Percentiles rank a stretch among this genome's conserved stretches.
Evolutionary conservation across 2,888 invertebrate species (phyloP).

Genomic region (Dermolepida albohirtum): DNA sequence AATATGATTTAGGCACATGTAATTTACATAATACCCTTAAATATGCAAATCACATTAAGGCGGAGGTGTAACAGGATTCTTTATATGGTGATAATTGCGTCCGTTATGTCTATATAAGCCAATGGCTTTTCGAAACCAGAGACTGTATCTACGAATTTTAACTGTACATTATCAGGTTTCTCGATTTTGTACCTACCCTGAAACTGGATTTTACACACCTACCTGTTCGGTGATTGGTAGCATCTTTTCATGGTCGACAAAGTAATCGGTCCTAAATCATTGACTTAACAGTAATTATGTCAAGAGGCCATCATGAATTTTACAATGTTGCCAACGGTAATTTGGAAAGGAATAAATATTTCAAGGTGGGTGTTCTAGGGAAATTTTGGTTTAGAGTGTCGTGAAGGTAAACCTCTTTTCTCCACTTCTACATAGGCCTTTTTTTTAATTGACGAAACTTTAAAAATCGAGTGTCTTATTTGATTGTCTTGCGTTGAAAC

Average conservation of each 20-base stretch:
- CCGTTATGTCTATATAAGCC: slow-evolving; percentile 19
- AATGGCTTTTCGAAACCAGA: slow-evolving; percentile 13
- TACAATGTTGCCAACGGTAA: slow-evolving; percentile 39
- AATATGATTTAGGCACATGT: not conserved
- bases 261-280: slow-evolving; percentile 53
- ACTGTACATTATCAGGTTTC: slow-evolving; percentile 37
- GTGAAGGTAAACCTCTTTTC: too few species aligned
- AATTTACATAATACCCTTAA: slow-evolving; percentile 24
- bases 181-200: slow-evolving; percentile 37
- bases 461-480: too few species aligned
- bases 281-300: slow-evolving; percentile 48
- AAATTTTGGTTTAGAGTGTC: not conserved
- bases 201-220: slow-evolving; percentile 47
- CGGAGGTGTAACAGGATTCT: slow-evolving; percentile 24
- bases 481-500: too few species aligned
- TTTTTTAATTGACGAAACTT: too few species aligned
- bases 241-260: slow-evolving; percentile 54
- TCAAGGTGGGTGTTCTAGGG: slow-evolving; percentile 6
- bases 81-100: slow-evolving; percentile 30
- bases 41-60: slow-evolving; percentile 15
- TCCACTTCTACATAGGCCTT: too few species aligned
- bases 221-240: slow-evolving; percentile 54
- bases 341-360: slow-evolving; percentile 19
- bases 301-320: slow-evolving; percentile 54
- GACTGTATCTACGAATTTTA: slow-evolving; percentile 21